Conservation (phyloP, 2,797 vertebrate genomes). For the Pipistrellus pygmaeus region DNA sequence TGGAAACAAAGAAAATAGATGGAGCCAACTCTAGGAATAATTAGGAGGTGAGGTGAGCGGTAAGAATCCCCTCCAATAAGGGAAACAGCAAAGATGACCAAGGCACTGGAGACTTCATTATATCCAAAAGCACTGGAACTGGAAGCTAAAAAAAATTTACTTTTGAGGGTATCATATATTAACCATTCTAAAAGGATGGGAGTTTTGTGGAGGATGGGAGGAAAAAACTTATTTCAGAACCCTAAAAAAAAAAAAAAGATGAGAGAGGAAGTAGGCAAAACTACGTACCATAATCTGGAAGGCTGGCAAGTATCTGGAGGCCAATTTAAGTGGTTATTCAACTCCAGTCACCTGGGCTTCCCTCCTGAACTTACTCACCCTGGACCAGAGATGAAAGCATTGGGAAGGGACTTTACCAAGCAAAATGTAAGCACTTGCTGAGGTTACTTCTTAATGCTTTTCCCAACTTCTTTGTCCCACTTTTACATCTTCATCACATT, state of each 20-base stretch:
- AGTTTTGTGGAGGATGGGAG: not conserved
- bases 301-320: not conserved
- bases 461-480: not conserved
- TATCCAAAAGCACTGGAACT: not conserved
- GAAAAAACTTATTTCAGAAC: not conserved
- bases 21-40: not conserved
- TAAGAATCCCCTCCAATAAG: not conserved
- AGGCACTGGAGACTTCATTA: not conserved
- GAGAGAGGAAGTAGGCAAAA: not conserved
- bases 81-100: not conserved
- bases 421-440: not conserved
- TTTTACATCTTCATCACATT: not conserved
- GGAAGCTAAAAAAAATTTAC: not conserved
- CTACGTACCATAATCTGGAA: not conserved
- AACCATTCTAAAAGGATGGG: not conserved
- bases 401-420: not conserved
- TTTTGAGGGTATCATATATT: not conserved
- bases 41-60: not conserved
- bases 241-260: not conserved
- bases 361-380: not conserved
- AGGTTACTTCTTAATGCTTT: not conserved
- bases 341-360: not conserved
- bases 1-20: slow-evolving; percentile 51
- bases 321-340: not conserved
- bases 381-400: not conserved